A percentile compares a stretch with the other conserved stretches of the same genome.
Conservation (phyloP, 2,113 vertebrate genomes). For the Sterrhoptilus dennistouni region DNA sequence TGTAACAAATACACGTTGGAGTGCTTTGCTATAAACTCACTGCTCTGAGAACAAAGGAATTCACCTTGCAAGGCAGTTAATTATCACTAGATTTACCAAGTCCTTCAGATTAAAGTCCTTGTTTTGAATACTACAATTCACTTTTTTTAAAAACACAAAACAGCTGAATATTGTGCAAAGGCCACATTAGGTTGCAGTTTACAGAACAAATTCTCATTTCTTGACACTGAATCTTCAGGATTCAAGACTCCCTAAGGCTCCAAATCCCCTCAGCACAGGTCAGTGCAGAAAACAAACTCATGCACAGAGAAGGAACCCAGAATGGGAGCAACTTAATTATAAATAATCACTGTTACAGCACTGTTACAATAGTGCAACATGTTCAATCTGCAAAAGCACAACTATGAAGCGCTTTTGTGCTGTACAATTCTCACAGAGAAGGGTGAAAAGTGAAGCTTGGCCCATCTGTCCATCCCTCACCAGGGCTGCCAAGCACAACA, state of each 20-base stretch:
- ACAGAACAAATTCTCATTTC: neutral
- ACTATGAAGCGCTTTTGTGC: neutral
- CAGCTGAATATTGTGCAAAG: neutral
- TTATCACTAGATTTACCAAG: neutral
- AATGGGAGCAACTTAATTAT: neutral
- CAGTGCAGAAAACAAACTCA: neutral
- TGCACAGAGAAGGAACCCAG: neutral
- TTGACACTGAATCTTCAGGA: neutral
- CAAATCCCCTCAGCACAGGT: neutral
- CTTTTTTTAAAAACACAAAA: neutral
- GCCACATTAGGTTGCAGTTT: neutral
- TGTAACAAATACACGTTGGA: neutral
- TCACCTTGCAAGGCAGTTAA: neutral
- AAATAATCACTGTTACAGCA: neutral
- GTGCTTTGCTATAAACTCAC: neutral
- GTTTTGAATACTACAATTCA: neutral
- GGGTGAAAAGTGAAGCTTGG: neutral
- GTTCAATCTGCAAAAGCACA: neutral
- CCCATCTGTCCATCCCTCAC: neutral
- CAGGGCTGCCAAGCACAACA: neutral
- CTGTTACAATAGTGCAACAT: accelerated
- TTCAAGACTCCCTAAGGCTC: neutral
- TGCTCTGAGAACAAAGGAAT: neutral
- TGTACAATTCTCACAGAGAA: neutral
- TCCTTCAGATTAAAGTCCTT: neutral